phyloP scores from a whole-genome alignment of 2,888 invertebrate genomes.

The Tipula helvola region DNA sequence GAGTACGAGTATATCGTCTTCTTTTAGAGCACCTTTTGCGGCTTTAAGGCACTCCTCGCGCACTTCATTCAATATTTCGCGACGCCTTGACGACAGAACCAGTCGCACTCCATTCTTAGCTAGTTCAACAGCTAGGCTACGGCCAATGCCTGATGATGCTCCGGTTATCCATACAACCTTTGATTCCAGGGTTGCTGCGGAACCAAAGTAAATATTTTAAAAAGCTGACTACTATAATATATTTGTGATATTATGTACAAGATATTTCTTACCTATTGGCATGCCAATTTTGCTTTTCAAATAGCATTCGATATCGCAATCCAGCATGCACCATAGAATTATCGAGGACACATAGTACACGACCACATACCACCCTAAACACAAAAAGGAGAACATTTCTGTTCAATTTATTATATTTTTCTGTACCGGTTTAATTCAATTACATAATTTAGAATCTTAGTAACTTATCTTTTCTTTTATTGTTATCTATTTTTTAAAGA shows the following conservation, averaged over 20 bases:
- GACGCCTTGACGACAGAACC: conserved; percentile 53
- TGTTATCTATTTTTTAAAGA: neutral
- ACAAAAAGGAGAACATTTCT: neutral
- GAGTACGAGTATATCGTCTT: conserved; percentile 51
- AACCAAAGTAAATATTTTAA: neutral
- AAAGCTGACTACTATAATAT: neutral
- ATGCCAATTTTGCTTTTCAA: conserved; percentile 48
- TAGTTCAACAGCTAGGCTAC: conserved; percentile 52
- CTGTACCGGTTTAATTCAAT: neutral
- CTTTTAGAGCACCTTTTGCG: conserved; percentile 32
- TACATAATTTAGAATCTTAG: neutral
- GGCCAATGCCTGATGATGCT: conserved; percentile 74
- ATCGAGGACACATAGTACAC: neutral
- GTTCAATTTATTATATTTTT: neutral
- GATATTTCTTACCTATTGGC: conserved; percentile 38
- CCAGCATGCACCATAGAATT: conserved; percentile 30
- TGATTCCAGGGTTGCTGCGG: neutral
- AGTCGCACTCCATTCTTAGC: conserved; percentile 53
- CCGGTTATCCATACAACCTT: conserved; percentile 77
- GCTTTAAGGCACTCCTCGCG: conserved; percentile 48
- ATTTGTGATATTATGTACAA: too few species aligned
- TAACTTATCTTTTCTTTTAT: neutral
- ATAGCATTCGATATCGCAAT: conserved; percentile 47
- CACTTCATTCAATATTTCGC: conserved; percentile 48
- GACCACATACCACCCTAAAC: neutral